phyloP scores from a whole-genome alignment of 2,113 vertebrate species.

The Capreolus pygargus region DNA sequence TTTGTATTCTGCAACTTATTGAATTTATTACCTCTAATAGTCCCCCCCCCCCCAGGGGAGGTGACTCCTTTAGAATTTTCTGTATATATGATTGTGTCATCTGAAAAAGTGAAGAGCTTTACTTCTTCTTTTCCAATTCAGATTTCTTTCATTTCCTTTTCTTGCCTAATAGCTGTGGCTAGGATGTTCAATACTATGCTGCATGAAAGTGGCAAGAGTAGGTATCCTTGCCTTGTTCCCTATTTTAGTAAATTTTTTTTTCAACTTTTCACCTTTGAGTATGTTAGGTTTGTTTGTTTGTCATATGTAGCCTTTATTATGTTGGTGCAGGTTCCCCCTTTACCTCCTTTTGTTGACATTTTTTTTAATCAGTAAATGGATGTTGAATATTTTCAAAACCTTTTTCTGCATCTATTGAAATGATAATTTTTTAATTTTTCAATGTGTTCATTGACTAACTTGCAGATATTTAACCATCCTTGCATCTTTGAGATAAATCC shows the following conservation, averaged over 20 bases:
- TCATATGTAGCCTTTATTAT: neutral
- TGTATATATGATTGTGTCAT: neutral
- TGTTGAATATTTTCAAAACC: neutral
- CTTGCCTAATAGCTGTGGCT: neutral
- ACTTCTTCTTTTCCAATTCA: neutral
- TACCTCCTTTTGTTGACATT: neutral
- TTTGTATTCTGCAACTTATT: neutral
- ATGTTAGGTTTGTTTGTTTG: neutral
- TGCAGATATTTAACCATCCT: neutral
- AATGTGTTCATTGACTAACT: neutral
- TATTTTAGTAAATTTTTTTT: neutral
- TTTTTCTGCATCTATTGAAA: neutral
- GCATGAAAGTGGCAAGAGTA: neutral
- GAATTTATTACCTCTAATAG: neutral
- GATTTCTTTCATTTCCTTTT: neutral
- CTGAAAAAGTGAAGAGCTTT: neutral
- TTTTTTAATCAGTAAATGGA: neutral
- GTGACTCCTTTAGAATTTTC: neutral
- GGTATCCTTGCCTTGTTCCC: neutral
- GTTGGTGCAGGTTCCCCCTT: neutral
- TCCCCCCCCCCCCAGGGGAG: too few relatives aligned
- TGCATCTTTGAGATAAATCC: neutral
- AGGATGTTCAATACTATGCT: neutral
- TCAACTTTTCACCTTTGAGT: neutral
- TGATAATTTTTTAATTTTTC: neutral